Conservation (phyloP, 2,888 invertebrate species). For the Clepsis dumicolana region DNA sequence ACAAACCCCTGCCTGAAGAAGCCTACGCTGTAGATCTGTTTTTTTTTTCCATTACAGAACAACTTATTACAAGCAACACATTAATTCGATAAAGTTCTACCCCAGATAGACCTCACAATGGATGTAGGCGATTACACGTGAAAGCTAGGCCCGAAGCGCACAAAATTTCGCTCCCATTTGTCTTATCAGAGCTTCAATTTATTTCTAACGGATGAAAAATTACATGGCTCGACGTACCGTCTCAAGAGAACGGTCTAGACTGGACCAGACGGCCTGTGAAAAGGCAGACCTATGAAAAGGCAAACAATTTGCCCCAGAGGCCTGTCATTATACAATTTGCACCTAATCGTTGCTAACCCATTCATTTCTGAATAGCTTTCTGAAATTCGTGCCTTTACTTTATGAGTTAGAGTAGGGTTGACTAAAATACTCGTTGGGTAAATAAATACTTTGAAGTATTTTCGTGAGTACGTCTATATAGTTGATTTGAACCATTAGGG, state of each 20-base stretch:
- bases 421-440: background rate
- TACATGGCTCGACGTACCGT: conserved; percentile 11
- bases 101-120: too few relatives aligned
- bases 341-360: conserved; percentile 35
- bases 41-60: too few relatives aligned
- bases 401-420: conserved; percentile 20
- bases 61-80: too few relatives aligned
- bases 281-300: conserved; percentile 35
- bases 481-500: too few relatives aligned
- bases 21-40: too few relatives aligned
- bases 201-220: conserved; percentile 26
- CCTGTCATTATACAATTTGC: conserved; percentile 36
- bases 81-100: too few relatives aligned
- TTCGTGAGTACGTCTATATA: too few relatives aligned
- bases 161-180: background rate
- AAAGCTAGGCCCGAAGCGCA: background rate
- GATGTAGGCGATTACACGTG: background rate
- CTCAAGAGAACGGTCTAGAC: conserved; percentile 34
- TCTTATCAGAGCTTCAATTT: conserved; percentile 22
- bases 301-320: conserved; percentile 24
- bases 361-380: conserved; percentile 32
- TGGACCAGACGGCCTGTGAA: conserved; percentile 20
- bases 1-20: too few relatives aligned
- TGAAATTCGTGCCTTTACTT: conserved; percentile 28
- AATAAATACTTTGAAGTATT: background rate